Percentiles rank a stretch among this genome's conserved stretches.
These are phyloP conservation scores for Diarsia dahlii DNA, from an alignment of 2,888 invertebrate genomes.

Conservation along the genomic window DNA sequence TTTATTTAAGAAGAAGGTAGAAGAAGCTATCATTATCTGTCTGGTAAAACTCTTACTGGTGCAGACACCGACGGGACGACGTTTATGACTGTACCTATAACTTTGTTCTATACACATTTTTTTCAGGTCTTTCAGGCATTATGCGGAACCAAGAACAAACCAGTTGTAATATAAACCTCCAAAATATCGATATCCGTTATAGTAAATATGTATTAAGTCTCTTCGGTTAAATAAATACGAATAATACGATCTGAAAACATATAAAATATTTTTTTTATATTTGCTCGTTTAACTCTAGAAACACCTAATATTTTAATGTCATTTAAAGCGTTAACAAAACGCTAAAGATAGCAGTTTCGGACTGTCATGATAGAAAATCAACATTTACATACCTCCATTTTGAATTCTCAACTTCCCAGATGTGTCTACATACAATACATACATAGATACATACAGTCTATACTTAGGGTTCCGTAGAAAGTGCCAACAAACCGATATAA, in stretches of 20 bases:
- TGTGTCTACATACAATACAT: conserved; percentile 65
- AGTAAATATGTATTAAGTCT: conserved; percentile 24
- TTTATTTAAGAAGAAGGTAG: not conserved
- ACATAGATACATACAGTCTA: conserved; percentile 60
- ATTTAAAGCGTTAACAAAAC: conserved; percentile 85
- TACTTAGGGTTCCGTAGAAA: conserved; percentile 69
- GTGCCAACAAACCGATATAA: not conserved
- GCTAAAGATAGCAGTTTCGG: conserved; percentile 86
- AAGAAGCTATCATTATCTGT: not conserved
- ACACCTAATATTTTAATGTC: conserved; percentile 81
- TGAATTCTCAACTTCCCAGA: conserved; percentile 77
- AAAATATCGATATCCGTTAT: conserved; percentile 42
- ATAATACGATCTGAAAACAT: conserved; percentile 39
- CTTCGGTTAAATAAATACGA: conserved; percentile 52
- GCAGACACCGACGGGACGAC: not conserved
- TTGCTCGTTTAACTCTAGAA: conserved; percentile 67
- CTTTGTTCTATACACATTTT: not conserved
- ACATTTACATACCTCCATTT: conserved; percentile 80
- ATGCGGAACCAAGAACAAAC: not conserved
- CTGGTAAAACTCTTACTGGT: not conserved
- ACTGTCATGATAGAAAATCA: conserved; percentile 83
- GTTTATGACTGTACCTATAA: not conserved
- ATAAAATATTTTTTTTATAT: conserved; percentile 55
- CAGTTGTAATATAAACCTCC: not conserved
- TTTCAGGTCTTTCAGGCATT: conserved; percentile 1